Conservation (phyloP, 2,113 vertebrate species). For the Grammomys dolichurus region DNA sequence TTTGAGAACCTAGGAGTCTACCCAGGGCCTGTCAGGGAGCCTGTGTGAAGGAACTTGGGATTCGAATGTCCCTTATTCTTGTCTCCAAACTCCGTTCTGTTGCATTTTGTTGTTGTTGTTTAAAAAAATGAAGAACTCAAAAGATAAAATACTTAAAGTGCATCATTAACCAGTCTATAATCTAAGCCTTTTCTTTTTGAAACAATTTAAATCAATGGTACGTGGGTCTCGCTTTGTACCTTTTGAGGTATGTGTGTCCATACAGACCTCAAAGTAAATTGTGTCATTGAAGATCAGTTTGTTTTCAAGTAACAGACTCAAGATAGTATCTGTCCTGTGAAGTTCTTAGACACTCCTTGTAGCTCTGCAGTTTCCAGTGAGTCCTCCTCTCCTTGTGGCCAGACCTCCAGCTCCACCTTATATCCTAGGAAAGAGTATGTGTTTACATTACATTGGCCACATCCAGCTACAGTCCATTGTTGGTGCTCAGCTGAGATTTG, state of each 20-base stretch:
- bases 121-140: neutral
- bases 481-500: neutral
- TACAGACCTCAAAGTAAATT: constrained; percentile 17
- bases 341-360: neutral
- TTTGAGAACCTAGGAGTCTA: neutral
- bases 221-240: neutral
- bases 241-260: neutral
- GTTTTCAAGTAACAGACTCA: constrained; percentile 37
- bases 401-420: neutral
- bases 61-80: neutral
- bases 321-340: neutral
- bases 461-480: neutral
- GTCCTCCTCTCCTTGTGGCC: neutral
- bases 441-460: neutral
- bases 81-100: neutral
- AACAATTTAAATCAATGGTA: neutral
- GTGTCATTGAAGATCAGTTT: constrained; percentile 3
- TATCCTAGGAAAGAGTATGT: neutral
- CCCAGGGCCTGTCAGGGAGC: neutral
- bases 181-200: constrained; percentile 41
- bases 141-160: constrained; percentile 45
- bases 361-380: neutral
- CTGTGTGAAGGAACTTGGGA: neutral
- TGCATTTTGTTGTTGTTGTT: constrained; percentile 3
- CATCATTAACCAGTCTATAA: constrained; percentile 18